Conservation (phyloP, 2,888 invertebrate genomes). For the Corythucha ciliata region DNA sequence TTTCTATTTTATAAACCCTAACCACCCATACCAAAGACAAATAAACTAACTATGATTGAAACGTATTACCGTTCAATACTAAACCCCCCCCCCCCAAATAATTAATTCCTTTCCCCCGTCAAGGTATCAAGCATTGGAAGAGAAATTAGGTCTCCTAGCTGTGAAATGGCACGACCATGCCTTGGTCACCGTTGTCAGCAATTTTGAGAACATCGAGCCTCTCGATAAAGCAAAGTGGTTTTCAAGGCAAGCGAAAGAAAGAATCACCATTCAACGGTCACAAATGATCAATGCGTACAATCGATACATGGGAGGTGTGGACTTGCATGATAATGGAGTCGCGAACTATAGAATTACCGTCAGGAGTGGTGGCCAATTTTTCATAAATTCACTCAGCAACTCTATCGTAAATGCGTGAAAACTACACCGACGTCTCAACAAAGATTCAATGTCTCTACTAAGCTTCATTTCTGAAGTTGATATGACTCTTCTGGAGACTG, state of each 20-base stretch:
- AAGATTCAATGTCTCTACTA: slow-evolving; percentile 5
- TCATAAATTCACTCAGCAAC: slow-evolving; percentile 9
- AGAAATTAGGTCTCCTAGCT: no score
- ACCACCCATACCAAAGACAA: no score
- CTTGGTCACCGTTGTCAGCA: slow-evolving; percentile 11
- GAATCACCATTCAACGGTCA: neutral
- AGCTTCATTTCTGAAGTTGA: no score
- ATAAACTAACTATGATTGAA: no score
- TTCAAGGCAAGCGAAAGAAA: neutral
- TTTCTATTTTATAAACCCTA: no score
- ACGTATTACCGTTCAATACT: no score
- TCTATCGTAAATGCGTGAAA: slow-evolving; percentile 9
- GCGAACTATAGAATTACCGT: slow-evolving; percentile 10
- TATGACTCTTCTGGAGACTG: no score
- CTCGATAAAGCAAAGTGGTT: slow-evolving; percentile 4
- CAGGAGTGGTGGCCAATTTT: neutral
- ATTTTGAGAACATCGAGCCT: slow-evolving; percentile 7
- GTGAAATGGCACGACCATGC: slow-evolving; percentile 15
- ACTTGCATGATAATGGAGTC: slow-evolving; percentile 13
- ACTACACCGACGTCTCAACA: slow-evolving; percentile 7
- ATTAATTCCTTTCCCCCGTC: no score
- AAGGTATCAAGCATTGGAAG: no score
- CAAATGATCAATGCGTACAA: slow-evolving; percentile 5
- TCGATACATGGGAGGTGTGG: slow-evolving; percentile 13
- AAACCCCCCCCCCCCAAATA: no score